These are phyloP conservation scores for Drosophila tani DNA, from an alignment of 1,140 invertebrate genomes.

Conservation along the genomic window DNA sequence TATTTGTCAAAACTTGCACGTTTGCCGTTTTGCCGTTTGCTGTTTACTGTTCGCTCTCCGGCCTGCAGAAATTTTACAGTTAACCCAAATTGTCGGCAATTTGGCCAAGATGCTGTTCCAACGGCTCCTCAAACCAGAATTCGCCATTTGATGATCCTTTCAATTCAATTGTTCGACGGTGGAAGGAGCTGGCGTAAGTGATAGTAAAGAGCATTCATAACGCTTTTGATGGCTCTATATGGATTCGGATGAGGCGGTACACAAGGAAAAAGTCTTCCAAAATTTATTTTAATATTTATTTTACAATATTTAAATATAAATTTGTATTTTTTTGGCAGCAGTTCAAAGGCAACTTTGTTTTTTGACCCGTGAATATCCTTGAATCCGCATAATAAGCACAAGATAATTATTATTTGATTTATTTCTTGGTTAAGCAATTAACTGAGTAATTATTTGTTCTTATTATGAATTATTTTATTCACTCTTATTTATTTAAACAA, in stretches of 20 bases:
- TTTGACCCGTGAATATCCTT: background rate
- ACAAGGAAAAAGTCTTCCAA: background rate
- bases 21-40: slow-evolving; percentile 61
- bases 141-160: slow-evolving; percentile 56
- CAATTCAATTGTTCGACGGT: slow-evolving; percentile 72
- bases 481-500: no score
- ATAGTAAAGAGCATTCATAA: slow-evolving; percentile 68
- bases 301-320: background rate
- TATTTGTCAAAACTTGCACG: slow-evolving; percentile 81
- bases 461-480: background rate
- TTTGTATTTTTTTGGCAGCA: background rate
- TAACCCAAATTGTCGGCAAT: slow-evolving; percentile 82
- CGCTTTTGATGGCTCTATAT: slow-evolving; percentile 62
- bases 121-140: slow-evolving; percentile 24
- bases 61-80: slow-evolving; percentile 71
- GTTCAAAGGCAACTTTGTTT: background rate
- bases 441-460: no score
- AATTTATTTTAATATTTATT: background rate
- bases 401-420: background rate
- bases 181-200: slow-evolving; percentile 53
- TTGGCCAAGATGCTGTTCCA: slow-evolving; percentile 70
- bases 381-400: background rate
- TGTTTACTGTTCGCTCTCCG: slow-evolving; percentile 49
- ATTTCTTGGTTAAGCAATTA: background rate
- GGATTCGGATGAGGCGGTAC: slow-evolving; percentile 19